Evolutionary conservation across 2,888 invertebrate species (phyloP).

Genomic region (Drosophila mettleri): DNA sequence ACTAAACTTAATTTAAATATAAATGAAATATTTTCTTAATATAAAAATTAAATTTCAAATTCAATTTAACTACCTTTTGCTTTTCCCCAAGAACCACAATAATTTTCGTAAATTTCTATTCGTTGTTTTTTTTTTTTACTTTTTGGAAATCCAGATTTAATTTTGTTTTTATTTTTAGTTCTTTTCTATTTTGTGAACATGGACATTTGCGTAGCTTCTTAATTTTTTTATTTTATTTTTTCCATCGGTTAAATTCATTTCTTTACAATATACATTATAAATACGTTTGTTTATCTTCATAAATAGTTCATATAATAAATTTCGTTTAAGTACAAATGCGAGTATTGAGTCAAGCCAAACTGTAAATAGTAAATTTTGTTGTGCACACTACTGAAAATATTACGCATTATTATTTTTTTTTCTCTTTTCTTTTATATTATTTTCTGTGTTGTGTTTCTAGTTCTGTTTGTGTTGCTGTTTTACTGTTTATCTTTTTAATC

Average conservation of each 20-base stretch:
- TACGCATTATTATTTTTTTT: conserved; percentile 11
- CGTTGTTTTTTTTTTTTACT: not conserved
- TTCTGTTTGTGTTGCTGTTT: conserved; percentile 5
- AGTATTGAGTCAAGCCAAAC: conserved; percentile 77
- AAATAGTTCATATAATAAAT: conserved; percentile 60
- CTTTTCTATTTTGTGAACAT: conserved; percentile 4
- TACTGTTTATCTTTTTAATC: not conserved
- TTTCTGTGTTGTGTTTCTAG: conserved; percentile 1
- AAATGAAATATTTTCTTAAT: no score
- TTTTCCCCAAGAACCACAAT: not conserved
- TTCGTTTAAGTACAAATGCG: conserved; percentile 79
- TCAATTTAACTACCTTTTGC: no score
- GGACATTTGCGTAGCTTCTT: conserved; percentile 1
- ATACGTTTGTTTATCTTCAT: conserved; percentile 52
- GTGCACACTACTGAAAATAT: conserved; percentile 35
- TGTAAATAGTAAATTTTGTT: conserved; percentile 29
- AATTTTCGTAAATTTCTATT: not conserved
- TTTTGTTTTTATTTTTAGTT: not conserved
- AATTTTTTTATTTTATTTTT: conserved; percentile 27
- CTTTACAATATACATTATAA: conserved; percentile 63
- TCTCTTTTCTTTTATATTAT: conserved; percentile 1
- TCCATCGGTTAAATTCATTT: conserved; percentile 60
- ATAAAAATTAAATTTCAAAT: no score
- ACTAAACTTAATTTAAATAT: not conserved
- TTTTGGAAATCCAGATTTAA: conserved; percentile 19